These are phyloP conservation scores for Tamandua tetradactyla DNA, from an alignment of 2,797 vertebrate genomes.

Conservation along the genomic window DNA sequence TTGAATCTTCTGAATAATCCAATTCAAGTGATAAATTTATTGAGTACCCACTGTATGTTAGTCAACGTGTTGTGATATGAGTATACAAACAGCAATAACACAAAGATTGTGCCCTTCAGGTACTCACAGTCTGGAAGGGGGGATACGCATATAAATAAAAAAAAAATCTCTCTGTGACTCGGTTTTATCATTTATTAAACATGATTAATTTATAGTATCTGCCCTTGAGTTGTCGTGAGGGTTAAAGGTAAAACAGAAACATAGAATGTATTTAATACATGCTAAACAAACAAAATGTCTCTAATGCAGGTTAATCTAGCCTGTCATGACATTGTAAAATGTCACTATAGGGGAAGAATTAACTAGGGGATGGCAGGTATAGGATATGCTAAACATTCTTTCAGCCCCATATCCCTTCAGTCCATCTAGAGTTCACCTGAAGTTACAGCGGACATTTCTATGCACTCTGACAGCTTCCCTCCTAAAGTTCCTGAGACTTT, in stretches of 20 bases:
- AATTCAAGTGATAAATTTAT: not conserved
- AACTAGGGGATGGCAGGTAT: accelerated
- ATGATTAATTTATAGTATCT: not conserved
- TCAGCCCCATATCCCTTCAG: not conserved
- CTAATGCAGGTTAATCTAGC: not conserved
- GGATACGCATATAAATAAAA: not conserved
- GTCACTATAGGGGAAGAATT: not conserved
- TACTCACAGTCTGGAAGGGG: not conserved
- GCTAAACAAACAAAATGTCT: not conserved
- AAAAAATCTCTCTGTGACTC: not conserved
- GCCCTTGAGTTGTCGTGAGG: not conserved
- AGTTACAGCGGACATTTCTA: not conserved
- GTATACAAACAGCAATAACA: not conserved
- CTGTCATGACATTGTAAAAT: not conserved
- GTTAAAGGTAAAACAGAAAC: conserved; percentile 1
- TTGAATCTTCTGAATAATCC: not conserved
- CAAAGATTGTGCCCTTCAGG: not conserved
- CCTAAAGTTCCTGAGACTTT: not conserved
- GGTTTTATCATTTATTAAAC: not conserved
- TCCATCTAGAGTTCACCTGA: not conserved
- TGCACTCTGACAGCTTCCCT: not conserved
- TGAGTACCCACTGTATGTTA: not conserved
- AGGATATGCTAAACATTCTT: accelerated
- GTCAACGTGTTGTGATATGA: not conserved
- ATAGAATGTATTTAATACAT: not conserved